phyloP scores from a whole-genome alignment of 2,797 vertebrate genomes.

The Tokudaia tokunoshimensis region DNA sequence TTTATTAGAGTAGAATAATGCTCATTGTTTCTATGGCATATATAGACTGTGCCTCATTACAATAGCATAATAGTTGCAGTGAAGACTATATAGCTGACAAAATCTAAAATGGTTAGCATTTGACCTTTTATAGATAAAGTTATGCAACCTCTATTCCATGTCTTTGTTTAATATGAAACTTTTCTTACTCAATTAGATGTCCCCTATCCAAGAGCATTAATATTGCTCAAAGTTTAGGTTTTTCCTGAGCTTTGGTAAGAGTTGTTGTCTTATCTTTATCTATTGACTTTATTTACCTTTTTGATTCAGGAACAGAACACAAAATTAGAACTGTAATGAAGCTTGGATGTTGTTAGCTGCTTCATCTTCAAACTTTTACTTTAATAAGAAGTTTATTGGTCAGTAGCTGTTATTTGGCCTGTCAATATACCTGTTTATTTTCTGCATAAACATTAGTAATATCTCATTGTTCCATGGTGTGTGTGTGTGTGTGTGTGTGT shows the following conservation, averaged over 20 bases:
- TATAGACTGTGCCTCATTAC: background rate
- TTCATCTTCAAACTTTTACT: slow-evolving; percentile 26
- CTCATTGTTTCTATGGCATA: background rate
- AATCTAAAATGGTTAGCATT: background rate
- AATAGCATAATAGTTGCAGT: background rate
- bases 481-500: background rate
- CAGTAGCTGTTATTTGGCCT: background rate
- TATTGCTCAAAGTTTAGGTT: background rate
- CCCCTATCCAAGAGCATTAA: background rate
- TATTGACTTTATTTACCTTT: background rate
- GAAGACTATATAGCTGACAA: background rate
- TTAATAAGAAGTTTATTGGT: background rate
- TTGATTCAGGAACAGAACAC: background rate
- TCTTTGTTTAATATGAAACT: slow-evolving; percentile 33
- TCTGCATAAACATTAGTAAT: background rate
- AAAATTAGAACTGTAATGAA: slow-evolving; percentile 51
- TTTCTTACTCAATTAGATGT: background rate
- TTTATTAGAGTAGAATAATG: background rate
- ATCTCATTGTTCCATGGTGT: background rate
- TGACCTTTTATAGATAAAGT: slow-evolving; percentile 22
- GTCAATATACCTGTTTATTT: background rate
- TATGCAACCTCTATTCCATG: background rate
- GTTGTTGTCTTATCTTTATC: background rate
- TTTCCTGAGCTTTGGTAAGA: background rate
- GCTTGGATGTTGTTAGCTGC: background rate